Conservation (phyloP, 2,113 vertebrate species). For the Hippocampus barbouri region DNA sequence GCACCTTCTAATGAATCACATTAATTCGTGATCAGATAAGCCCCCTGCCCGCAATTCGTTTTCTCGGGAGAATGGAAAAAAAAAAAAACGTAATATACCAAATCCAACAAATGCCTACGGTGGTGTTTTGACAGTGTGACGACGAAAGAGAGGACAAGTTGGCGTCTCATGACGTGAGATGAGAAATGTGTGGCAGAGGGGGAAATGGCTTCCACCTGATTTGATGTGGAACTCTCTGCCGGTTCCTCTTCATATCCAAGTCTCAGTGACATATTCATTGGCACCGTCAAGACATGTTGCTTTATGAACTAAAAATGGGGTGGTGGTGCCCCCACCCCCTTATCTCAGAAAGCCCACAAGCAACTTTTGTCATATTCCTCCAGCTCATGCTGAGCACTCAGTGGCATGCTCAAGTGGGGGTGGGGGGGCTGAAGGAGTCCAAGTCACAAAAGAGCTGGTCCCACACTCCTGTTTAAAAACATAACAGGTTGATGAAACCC, state of each 20-base stretch:
- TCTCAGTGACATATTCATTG: conserved; percentile 61
- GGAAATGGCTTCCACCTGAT: conserved; percentile 66
- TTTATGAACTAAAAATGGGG: conserved; percentile 42
- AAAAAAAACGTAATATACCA: conserved; percentile 35
- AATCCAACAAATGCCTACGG: conserved; percentile 55
- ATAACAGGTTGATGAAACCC: not conserved
- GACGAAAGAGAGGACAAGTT: conserved; percentile 16
- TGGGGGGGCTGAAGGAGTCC: not conserved
- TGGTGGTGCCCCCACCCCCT: conserved; percentile 16
- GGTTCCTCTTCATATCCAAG: conserved; percentile 64
- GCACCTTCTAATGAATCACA: conserved; percentile 6
- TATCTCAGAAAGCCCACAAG: conserved; percentile 42
- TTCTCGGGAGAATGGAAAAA: conserved; percentile 30
- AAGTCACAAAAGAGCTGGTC: not conserved
- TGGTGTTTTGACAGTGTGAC: conserved; percentile 60
- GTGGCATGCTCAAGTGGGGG: not conserved
- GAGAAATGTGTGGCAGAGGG: conserved; percentile 66
- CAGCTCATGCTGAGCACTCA: not conserved
- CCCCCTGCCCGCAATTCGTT: conserved; percentile 30
- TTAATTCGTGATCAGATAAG: not conserved
- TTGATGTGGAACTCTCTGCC: conserved; percentile 57
- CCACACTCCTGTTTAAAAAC: not conserved
- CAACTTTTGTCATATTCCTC: conserved; percentile 38
- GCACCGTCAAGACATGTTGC: conserved; percentile 45
- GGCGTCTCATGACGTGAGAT: conserved; percentile 45